These are phyloP conservation scores for Cacoxenus indagator DNA, from an alignment of 2,888 invertebrate species.

Conservation along the genomic window DNA sequence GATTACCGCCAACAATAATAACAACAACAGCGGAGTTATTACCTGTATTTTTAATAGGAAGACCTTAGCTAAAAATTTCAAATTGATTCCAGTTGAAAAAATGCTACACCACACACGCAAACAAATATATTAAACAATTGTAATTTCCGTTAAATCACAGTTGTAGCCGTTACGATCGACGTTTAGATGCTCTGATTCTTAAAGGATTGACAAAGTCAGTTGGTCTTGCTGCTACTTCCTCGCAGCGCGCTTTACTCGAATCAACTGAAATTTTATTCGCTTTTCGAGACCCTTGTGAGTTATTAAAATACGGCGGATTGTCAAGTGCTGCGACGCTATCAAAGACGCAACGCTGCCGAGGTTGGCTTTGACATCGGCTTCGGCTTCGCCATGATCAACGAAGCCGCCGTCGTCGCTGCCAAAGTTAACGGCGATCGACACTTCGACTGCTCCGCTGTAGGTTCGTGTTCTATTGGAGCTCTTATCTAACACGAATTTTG, in stretches of 20 bases:
- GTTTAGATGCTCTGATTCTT: no score
- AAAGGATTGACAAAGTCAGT: no score
- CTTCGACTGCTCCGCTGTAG: not conserved
- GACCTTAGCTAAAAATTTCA: not conserved
- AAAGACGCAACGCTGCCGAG: slow-evolving; percentile 26
- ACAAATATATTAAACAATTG: not conserved
- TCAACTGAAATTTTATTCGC: slow-evolving; percentile 59
- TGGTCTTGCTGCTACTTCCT: slow-evolving; percentile 42
- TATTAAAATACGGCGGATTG: slow-evolving; percentile 40
- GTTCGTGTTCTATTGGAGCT: not conserved
- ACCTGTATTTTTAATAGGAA: not conserved
- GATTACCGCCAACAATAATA: no score
- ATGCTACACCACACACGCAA: not conserved
- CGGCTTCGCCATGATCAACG: slow-evolving; percentile 19
- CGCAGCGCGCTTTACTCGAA: slow-evolving; percentile 54
- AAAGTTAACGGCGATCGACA: not conserved
- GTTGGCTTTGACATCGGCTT: slow-evolving; percentile 27
- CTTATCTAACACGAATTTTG: no score
- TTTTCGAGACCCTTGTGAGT: slow-evolving; percentile 57
- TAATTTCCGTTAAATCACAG: no score
- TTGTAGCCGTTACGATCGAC: no score
- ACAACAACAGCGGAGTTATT: no score
- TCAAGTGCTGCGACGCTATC: slow-evolving; percentile 37
- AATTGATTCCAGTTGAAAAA: slow-evolving; percentile 7
- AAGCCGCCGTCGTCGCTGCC: slow-evolving; percentile 23